Base-by-base conservation (phyloP, 2,888 invertebrate species). In the Caradrina clavipalpis region DNA sequence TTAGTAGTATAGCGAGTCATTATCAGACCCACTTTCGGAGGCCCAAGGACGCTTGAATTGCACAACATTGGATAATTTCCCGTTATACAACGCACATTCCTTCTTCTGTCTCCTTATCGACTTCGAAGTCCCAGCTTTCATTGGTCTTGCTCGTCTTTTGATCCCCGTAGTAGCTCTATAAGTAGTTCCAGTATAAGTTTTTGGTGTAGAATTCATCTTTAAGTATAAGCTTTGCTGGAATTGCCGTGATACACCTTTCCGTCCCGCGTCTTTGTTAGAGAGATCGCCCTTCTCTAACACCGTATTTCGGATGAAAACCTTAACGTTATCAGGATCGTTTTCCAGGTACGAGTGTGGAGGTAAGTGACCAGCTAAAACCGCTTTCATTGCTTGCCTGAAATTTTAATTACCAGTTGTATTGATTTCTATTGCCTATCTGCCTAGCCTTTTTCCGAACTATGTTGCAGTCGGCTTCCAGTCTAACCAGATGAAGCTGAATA, bases 361-460 rank as follows among this genome's bases (percentile, higher is more conserved):
- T 17, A 49, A n/a, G 64, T 75, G 78, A 10, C 78, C 75, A 35
- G 76, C 53, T 47, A 86, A 57, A 26, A 87, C 58, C 2, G 83
- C 81, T 80, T 90, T 91, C 81, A 91, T 87, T n/a, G 86, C 80
- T 84, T 90, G 90, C 77, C 92, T 92, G 84, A 21, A 90, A 91
- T 56, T 66, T 22, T 0, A 59, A 58, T 49, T 3, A 39, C 1
- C 2, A 31, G 19, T 11, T 47, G 7, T 39, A 22, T 22, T n/a
- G 45, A 6, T 45, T 45, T 69, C 15, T 55, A 15, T 3, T 26
- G 26, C n/a, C n/a, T n/a, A n/a, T n/a, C n/a, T n/a, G n/a, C n/a
- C n/a, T n/a, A n/a, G n/a, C n/a, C n/a, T n/a, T n/a, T n/a, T n/a
- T n/a, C n/a, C n/a, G n/a, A n/a, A n/a, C n/a, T n/a, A n/a, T n/a